phyloP scores from a whole-genome alignment of 2,797 vertebrate genomes.

The Falco rusticolus region DNA sequence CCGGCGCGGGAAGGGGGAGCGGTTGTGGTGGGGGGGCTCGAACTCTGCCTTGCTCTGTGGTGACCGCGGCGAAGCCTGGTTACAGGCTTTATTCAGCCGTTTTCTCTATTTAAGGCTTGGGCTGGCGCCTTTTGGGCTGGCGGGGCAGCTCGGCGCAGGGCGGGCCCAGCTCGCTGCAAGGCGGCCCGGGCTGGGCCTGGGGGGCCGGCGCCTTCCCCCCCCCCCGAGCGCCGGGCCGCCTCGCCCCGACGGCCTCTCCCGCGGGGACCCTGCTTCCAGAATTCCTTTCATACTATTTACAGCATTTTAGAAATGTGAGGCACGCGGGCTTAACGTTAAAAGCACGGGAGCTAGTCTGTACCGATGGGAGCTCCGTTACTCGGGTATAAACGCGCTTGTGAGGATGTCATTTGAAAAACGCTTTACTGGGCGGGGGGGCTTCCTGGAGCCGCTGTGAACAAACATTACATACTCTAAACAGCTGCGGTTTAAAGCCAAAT shows the following conservation, averaged over 20 bases:
- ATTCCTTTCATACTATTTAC: accelerated
- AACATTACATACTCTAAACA: background rate
- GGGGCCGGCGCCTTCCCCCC: no score
- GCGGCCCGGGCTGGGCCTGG: background rate
- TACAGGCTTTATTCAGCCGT: accelerated
- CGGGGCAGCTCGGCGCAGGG: background rate
- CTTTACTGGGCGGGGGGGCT: no score
- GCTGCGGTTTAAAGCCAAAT: background rate
- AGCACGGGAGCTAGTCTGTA: accelerated
- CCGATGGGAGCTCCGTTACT: background rate
- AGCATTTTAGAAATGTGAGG: accelerated
- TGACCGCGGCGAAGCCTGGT: background rate
- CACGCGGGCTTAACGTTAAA: accelerated
- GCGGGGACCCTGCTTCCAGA: background rate
- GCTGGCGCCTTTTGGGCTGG: no score
- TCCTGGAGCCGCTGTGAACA: background rate
- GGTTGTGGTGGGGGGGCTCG: background rate
- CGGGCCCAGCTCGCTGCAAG: no score
- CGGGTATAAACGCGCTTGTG: no score
- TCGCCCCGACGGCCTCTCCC: no score
- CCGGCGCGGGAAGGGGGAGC: background rate
- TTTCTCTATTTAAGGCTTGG: background rate
- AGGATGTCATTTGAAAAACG: background rate
- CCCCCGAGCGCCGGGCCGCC: no score
- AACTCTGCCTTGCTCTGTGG: accelerated